Conservation (phyloP, 2,888 invertebrate genomes). For the Drosophila siamana region DNA sequence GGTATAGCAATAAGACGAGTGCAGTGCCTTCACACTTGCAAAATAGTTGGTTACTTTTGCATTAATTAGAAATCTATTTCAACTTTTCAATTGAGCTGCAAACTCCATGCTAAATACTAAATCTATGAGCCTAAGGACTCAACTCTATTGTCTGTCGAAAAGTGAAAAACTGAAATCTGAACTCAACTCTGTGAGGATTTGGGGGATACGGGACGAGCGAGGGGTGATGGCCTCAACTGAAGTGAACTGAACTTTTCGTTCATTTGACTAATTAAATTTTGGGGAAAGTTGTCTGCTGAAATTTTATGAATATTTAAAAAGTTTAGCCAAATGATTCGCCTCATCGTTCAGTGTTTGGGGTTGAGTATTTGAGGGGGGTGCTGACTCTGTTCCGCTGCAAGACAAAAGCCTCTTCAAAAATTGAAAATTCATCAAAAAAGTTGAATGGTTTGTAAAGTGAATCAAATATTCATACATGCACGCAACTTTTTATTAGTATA, state of each 20-base stretch:
- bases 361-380: background rate
- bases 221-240: slow-evolving; percentile 9
- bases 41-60: slow-evolving; percentile 39
- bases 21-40: slow-evolving; percentile 18
- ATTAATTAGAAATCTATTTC: slow-evolving; percentile 73
- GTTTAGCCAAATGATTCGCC: slow-evolving; percentile 62
- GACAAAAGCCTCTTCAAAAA: slow-evolving; percentile 75
- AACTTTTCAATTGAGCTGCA: slow-evolving; percentile 41
- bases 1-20: slow-evolving; percentile 21
- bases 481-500: slow-evolving; percentile 71
- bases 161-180: slow-evolving; percentile 7
- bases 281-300: slow-evolving; percentile 53
- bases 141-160: slow-evolving; percentile 44
- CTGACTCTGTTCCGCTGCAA: slow-evolving; percentile 23
- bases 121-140: slow-evolving; percentile 31
- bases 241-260: slow-evolving; percentile 63
- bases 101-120: slow-evolving; percentile 28
- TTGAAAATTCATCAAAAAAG: slow-evolving; percentile 82
- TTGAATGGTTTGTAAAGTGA: slow-evolving; percentile 68
- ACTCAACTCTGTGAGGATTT: background rate
- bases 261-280: slow-evolving; percentile 80
- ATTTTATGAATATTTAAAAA: slow-evolving; percentile 81
- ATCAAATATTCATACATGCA: slow-evolving; percentile 79
- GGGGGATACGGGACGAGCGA: too few relatives aligned
- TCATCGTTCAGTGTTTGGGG: slow-evolving; percentile 22